Evolutionary conservation across 2,888 invertebrate genomes (phyloP), one percentile per base, ranked within the genome.

Genomic region (Euphydryas editha): DNA sequence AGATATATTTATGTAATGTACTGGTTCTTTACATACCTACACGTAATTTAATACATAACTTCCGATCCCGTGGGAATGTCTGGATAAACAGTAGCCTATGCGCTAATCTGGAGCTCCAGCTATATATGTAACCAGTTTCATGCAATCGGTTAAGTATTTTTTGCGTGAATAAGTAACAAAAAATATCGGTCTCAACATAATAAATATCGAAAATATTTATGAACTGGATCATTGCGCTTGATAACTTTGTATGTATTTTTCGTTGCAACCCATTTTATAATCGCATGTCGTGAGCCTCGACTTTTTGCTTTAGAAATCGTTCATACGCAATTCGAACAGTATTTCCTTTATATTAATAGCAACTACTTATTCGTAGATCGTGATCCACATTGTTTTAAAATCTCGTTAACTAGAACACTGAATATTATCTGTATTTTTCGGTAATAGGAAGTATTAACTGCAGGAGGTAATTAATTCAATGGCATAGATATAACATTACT

Each of bases 271-370:
- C 62, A 69, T 51, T 65, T 51, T 30, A 58, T 37, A 20, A 64
- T 70, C 61, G 72, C 70, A 70, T 72, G 72, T 72, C 59, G 55
- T 58, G 54, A 59, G 63, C 66, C 63, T 57, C 59, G 62, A 11
- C 36, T 62, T 66, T 63, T 57, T 66, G 72, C 63, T 66, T 67
- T 71, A 72, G 74, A 74, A 74, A 74, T 73, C 74, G 68, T 56
- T 60, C 67, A 71, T 73, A 72, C 67, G 69, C 74, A 67, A 69
- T 68, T 64, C 59, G 56, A 47, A 36, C 39, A 47, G 18, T 65
- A 63, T 68, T 68, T 70, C 65, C 68, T 70, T 55, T 24, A 58
- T 68, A 60, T 44, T 60, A 61, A 69, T 58, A 58, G 60, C 46
- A 36, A 64, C 58, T n/a, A n/a, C n/a, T n/a, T n/a, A n/a, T n/a